Conservation (phyloP, 2,113 vertebrate species). For the Emydocephalus ijimae region DNA sequence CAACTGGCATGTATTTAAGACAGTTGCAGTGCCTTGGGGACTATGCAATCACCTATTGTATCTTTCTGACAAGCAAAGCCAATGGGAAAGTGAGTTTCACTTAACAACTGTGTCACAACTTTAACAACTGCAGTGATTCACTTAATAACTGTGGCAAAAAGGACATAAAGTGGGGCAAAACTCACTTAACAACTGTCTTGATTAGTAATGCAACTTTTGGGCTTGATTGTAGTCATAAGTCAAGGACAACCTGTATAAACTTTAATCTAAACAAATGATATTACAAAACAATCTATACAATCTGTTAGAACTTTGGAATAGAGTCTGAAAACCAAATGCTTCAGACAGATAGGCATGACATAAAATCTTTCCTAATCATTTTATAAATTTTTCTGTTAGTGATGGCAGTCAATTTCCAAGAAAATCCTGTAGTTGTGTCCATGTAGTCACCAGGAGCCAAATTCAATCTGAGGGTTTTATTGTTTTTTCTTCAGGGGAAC, state of each 20-base stretch:
- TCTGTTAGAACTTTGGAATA: background rate
- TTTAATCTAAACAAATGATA: background rate
- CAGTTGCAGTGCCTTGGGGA: background rate
- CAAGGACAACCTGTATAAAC: background rate
- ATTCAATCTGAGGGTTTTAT: background rate
- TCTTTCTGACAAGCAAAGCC: background rate
- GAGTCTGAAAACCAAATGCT: background rate
- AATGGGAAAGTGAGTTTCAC: background rate
- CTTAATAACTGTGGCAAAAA: background rate
- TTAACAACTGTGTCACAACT: background rate
- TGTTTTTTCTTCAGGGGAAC: background rate
- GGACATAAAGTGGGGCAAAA: background rate
- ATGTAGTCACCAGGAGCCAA: background rate
- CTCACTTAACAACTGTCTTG: background rate
- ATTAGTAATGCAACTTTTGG: background rate
- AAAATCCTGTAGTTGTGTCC: background rate
- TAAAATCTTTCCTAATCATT: background rate
- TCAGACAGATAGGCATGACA: background rate
- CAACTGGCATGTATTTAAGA: background rate
- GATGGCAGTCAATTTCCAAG: background rate
- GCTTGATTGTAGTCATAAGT: background rate
- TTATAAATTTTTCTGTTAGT: background rate
- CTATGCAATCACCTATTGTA: background rate
- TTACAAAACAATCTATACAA: background rate
- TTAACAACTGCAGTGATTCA: background rate